Evolutionary conservation across 2,888 invertebrate genomes (phyloP).

Genomic region (Tiliacea aurago): DNA sequence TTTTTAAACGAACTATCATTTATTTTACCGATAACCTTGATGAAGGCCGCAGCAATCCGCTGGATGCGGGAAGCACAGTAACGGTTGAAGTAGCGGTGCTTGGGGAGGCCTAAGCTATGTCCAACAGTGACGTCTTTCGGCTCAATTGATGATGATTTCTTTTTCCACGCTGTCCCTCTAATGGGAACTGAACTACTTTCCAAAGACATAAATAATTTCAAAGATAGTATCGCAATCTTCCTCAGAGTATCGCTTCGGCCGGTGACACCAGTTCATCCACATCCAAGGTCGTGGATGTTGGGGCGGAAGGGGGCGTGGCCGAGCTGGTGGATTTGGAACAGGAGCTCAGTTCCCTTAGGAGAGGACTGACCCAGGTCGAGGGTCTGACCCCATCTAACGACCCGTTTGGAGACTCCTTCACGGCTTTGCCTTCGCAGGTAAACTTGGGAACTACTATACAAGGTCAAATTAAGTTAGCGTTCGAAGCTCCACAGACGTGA

Average conservation of each 20-base stretch:
- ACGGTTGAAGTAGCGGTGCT: too few relatives aligned
- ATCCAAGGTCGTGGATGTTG: slow-evolving; percentile 74
- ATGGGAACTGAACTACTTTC: slow-evolving; percentile 22
- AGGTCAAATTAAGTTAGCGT: not conserved
- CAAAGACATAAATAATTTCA: slow-evolving; percentile 57
- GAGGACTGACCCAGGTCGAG: slow-evolving; percentile 97
- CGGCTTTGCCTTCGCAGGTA: slow-evolving; percentile 80
- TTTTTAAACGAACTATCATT: not conserved
- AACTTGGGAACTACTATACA: slow-evolving; percentile 16
- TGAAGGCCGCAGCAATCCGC: too few relatives aligned
- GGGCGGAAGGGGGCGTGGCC: slow-evolving; percentile 93
- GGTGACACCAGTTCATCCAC: slow-evolving; percentile 73
- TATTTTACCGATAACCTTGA: too few relatives aligned
- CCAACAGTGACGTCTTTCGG: too few relatives aligned
- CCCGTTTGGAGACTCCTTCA: slow-evolving; percentile 88
- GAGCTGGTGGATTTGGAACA: slow-evolving; percentile 97
- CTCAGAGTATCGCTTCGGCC: slow-evolving; percentile 76
- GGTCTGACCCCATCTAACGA: slow-evolving; percentile 93
- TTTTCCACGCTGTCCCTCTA: slow-evolving; percentile 13
- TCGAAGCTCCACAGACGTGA: not conserved
- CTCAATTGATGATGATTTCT: too few relatives aligned
- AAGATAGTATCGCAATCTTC: slow-evolving; percentile 56
- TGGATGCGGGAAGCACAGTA: too few relatives aligned
- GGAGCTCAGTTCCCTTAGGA: slow-evolving; percentile 95
- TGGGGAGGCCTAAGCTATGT: too few relatives aligned